A percentile compares a stretch with the other conserved stretches of the same genome.
phyloP scores from a whole-genome alignment of 2,797 vertebrate genomes.

The Liparis tanakae region DNA sequence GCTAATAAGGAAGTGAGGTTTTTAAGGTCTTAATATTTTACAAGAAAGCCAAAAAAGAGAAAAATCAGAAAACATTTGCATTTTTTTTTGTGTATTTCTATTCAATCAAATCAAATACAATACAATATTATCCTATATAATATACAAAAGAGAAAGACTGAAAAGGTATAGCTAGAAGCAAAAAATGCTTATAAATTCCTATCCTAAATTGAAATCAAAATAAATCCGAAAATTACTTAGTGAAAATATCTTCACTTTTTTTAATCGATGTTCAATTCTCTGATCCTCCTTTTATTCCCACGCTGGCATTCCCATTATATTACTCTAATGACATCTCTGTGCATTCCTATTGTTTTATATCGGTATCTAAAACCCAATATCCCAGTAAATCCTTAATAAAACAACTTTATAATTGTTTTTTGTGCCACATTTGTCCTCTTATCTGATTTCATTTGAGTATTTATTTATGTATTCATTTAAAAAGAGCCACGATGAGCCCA shows the following conservation, averaged over 20 bases:
- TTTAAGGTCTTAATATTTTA: too few species aligned
- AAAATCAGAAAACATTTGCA: background rate
- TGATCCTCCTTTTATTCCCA: background rate
- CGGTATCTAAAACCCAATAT: background rate
- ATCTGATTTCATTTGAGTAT: slow-evolving; percentile 13
- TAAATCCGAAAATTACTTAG: too few species aligned
- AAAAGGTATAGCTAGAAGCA: too few species aligned
- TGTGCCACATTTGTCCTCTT: slow-evolving; percentile 10
- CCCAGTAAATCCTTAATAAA: background rate
- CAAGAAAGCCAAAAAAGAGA: background rate
- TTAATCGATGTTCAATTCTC: background rate
- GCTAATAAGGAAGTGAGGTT: background rate
- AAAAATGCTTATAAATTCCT: too few species aligned
- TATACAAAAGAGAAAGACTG: too few species aligned
- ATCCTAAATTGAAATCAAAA: too few species aligned
- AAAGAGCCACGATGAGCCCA: slow-evolving; percentile 10
- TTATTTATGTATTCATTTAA: slow-evolving; percentile 25
- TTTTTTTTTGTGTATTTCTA: too few species aligned
- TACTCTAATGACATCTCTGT: background rate
- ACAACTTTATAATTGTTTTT: background rate
- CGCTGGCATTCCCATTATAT: background rate
- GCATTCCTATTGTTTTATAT: background rate
- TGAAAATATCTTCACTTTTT: background rate
- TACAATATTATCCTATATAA: too few species aligned
- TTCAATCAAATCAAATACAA: too few species aligned